Percentiles rank a stretch among this genome's conserved stretches.
Conservation (phyloP, 2,113 vertebrate species). For the Callaeas wilsoni region DNA sequence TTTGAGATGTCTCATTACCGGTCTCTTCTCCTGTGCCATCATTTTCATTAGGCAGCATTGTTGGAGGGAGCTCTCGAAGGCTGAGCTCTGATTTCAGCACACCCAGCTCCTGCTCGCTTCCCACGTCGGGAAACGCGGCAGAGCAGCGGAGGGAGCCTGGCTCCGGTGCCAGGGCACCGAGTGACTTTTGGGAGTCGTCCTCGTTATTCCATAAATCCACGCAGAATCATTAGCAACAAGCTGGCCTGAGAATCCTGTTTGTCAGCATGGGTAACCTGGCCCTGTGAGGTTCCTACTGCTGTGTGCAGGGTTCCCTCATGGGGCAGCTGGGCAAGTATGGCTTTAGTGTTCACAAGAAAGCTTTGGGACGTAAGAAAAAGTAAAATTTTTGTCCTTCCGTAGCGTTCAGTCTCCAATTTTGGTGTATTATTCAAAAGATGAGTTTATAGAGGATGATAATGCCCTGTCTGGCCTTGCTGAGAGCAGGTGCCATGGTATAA, state of each 20-base stretch:
- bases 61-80: neutral
- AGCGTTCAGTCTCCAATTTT: neutral
- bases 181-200: neutral
- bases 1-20: neutral
- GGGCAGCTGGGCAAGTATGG: accelerated
- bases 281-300: neutral
- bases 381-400: neutral
- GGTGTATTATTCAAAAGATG: neutral
- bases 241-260: neutral
- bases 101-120: neutral
- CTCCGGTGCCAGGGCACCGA: accelerated
- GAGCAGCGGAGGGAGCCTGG: accelerated
- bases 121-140: accelerated
- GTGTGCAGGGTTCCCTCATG: neutral
- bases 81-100: neutral
- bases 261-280: neutral
- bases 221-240: neutral
- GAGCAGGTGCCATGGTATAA: neutral
- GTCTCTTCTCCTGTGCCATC: neutral
- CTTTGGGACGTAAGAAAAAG: neutral
- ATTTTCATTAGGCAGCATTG: slow-evolving; percentile 48
- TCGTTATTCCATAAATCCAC: accelerated
- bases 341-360: neutral
- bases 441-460: neutral
- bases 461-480: neutral